These are phyloP conservation scores for Drosophila jambulina DNA, from an alignment of 1,140 invertebrate genomes.

Conservation along the genomic window DNA sequence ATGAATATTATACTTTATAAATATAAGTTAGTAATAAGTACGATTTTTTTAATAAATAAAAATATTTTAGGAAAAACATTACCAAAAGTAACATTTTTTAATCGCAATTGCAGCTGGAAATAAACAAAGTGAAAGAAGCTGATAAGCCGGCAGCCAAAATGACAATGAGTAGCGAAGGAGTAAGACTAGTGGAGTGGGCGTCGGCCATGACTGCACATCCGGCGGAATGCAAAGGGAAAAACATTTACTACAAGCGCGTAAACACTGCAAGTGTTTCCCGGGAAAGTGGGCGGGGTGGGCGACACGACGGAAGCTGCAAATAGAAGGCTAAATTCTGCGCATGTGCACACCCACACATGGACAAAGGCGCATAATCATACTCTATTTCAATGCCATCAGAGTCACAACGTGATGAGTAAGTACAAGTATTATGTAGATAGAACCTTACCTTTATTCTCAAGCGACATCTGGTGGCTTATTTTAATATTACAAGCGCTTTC, in stretches of 20 bases:
- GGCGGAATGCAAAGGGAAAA: conserved; percentile 41
- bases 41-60: background rate
- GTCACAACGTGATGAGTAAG: background rate
- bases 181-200: conserved; percentile 2
- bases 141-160: background rate
- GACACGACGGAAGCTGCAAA: background rate
- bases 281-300: background rate
- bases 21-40: too few species aligned
- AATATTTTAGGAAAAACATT: background rate
- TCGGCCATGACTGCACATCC: conserved; percentile 61
- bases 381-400: conserved; percentile 14
- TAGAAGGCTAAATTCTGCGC: conserved; percentile 38
- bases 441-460: background rate
- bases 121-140: background rate
- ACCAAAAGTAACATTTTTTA: too few species aligned
- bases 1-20: too few species aligned
- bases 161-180: background rate
- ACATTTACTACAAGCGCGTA: conserved; percentile 76
- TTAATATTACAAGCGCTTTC: background rate
- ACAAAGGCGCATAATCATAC: conserved; percentile 5
- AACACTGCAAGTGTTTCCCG: conserved; percentile 38
- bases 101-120: background rate
- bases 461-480: background rate
- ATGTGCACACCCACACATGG: conserved; percentile 36
- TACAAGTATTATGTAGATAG: background rate